A percentile compares a stretch with the other conserved stretches of the same genome.
phyloP scores from a whole-genome alignment of 2,113 vertebrate species.

The Mobula hypostoma region DNA sequence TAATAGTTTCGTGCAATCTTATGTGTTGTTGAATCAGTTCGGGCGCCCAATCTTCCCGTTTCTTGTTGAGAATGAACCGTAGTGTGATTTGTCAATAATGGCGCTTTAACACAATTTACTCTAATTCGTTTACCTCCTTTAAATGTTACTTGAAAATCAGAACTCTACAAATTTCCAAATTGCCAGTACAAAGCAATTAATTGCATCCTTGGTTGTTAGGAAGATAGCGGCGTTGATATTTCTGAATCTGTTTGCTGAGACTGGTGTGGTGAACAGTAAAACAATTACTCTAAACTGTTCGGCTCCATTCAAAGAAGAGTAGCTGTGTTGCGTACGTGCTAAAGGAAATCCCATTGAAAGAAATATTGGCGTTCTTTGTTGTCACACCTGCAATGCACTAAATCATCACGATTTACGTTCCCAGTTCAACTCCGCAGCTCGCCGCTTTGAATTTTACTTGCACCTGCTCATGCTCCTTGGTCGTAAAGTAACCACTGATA shows the following conservation, averaged over 20 bases:
- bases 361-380: constrained; percentile 45
- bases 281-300: constrained; percentile 45
- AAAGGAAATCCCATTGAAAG: constrained; percentile 44
- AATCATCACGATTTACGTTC: background rate
- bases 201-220: constrained; percentile 53
- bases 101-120: background rate
- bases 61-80: background rate
- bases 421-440: background rate
- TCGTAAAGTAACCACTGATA: background rate
- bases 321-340: constrained; percentile 51
- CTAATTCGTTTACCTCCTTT: background rate
- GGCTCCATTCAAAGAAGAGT: constrained; percentile 47
- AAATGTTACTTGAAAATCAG: background rate
- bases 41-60: background rate
- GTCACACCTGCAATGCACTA: constrained; percentile 44
- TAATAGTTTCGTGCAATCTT: background rate
- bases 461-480: background rate
- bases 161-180: background rate
- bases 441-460: background rate
- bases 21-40: background rate
- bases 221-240: constrained; percentile 46
- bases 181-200: constrained; percentile 41
- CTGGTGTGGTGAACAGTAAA: constrained; percentile 43
- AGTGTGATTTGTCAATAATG: background rate
- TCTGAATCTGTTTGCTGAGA: constrained; percentile 48